Evolutionary conservation across 2,888 invertebrate species (phyloP).

Genomic region (Palloptera scutellata): DNA sequence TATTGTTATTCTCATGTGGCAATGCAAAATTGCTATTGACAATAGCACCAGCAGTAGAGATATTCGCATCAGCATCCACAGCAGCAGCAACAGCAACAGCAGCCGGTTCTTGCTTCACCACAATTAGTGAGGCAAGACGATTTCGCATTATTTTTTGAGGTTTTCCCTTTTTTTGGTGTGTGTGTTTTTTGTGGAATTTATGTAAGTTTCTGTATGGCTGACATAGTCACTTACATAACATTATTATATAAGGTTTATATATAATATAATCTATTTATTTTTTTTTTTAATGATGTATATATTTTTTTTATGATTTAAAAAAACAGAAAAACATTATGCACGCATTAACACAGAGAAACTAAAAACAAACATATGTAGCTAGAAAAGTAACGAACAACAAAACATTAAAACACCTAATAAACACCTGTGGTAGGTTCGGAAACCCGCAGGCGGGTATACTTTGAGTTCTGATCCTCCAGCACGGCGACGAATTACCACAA

Average conservation of each 20-base stretch:
- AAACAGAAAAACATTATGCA: constrained; percentile 14
- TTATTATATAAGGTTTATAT: not conserved
- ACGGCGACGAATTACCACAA: constrained; percentile 52
- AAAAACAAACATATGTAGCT: constrained; percentile 17
- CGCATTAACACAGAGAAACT: constrained; percentile 16
- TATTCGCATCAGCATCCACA: constrained; percentile 36
- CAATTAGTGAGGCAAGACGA: constrained; percentile 64
- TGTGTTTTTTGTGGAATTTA: not conserved
- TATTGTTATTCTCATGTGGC: constrained; percentile 31
- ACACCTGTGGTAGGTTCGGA: constrained; percentile 62
- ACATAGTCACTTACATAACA: not conserved
- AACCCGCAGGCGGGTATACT: constrained; percentile 53
- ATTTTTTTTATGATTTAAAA: not conserved
- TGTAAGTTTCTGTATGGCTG: not conserved
- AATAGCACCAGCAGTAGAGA: constrained; percentile 19
- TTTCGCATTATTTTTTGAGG: constrained; percentile 58
- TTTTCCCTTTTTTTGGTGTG: not conserved
- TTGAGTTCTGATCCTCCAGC: constrained; percentile 59
- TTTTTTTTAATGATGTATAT: not conserved
- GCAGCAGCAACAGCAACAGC: constrained; percentile 16
- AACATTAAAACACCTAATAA: constrained; percentile 47
- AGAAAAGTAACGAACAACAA: constrained; percentile 34
- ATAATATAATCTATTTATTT: no score
- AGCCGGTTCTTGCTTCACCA: constrained; percentile 63
- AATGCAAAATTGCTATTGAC: constrained; percentile 6